phyloP scores from a whole-genome alignment of 2,888 invertebrate genomes.

The Drosophila glabriapex region DNA sequence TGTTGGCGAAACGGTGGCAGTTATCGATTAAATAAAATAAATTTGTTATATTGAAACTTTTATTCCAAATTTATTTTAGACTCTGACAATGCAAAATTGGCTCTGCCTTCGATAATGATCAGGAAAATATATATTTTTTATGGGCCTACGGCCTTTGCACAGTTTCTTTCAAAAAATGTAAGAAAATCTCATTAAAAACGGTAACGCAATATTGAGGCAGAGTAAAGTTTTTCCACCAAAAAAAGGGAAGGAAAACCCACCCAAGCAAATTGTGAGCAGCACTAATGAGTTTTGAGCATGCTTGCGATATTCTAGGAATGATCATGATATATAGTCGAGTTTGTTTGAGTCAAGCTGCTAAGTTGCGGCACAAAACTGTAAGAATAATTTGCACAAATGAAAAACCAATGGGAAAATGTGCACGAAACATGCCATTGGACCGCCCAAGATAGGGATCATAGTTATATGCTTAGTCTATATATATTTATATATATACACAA shows the following conservation, averaged over 20 bases:
- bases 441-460: slow-evolving; percentile 66
- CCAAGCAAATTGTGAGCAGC: slow-evolving; percentile 35
- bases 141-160: not conserved
- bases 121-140: not conserved
- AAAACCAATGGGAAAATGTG: slow-evolving; percentile 42
- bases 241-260: not conserved
- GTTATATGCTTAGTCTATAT: not conserved
- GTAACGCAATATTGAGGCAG: slow-evolving; percentile 3
- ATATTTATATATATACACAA: not conserved
- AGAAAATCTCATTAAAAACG: not conserved
- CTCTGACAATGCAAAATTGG: not conserved
- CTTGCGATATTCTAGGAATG: slow-evolving; percentile 6
- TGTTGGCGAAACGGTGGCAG: not conserved
- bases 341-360: slow-evolving; percentile 32
- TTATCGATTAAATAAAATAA: not conserved
- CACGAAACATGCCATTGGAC: slow-evolving; percentile 69
- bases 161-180: not conserved
- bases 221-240: not conserved
- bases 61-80: not conserved
- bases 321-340: slow-evolving; percentile 3
- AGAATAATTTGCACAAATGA: slow-evolving; percentile 8
- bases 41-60: rapidly evolving
- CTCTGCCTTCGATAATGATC: not conserved
- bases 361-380: slow-evolving; percentile 51
- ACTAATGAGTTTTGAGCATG: slow-evolving; percentile 46